Evolutionary conservation across 2,888 invertebrate species (phyloP), one percentile per base, ranked within the genome.

Genomic region (Cenopis cana): DNA sequence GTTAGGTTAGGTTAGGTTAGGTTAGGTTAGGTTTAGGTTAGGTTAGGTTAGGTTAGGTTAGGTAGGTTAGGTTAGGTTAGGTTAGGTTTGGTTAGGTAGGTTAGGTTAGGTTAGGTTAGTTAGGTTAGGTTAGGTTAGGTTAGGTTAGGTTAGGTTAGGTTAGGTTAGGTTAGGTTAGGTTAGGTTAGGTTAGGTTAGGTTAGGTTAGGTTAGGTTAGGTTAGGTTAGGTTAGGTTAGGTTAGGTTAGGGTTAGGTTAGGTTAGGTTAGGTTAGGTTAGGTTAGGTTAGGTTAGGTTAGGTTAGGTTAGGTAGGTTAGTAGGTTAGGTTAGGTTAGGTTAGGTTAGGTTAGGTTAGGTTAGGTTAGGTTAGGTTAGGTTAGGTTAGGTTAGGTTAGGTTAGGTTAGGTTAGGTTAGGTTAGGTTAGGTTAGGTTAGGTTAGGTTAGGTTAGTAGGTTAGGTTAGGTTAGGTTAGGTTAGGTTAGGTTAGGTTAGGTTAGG

Each of bases 311-410:
- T 56, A 55, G 55, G 55, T 55, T 55, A 55, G 54, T 24, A 55
- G 54, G 54, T 55, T 56, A 56, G 56, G 56, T 56, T 56, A 56
- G 56, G 56, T 56, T 56, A 56, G 56, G 56, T 56, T 56, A 56
- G 56, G 56, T 61, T 61, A 61, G 61, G 61, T 61, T 61, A 41
- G 61, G 61, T 61, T 61, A 41, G 61, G 61, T 61, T 61, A 41
- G 61, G 61, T 61, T 61, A 41, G 61, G 61, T 61, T 60, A 38
- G 60, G 60, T 60, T 60, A 38, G 60, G 60, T 60, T 60, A 38
- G 60, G 60, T 60, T 60, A 38, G 60, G 60, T 60, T 60, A 38
- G 60, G 60, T 60, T 60, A 38, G 60, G 60, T 60, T 60, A 38
- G 60, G 60, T 60, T 60, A 38, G 60, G 60, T 60, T 60, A 55